A percentile compares a stretch with the other conserved stretches of the same genome.
phyloP scores from a whole-genome alignment of 1,140 invertebrate genomes.

The Leptinotarsa lineolata region DNA sequence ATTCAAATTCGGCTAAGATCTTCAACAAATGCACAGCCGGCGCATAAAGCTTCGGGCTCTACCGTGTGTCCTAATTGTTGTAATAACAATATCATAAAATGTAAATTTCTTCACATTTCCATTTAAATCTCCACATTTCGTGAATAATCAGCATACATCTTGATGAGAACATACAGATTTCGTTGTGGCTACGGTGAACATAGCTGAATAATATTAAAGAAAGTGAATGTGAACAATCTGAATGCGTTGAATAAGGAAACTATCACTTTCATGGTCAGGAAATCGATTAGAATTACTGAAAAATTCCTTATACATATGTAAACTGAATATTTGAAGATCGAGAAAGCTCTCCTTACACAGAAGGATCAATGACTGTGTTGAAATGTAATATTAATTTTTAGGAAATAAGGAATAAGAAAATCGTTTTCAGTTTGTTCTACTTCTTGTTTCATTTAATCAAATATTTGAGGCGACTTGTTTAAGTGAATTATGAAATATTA shows the following conservation, averaged over 20 bases:
- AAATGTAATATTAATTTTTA: too few species aligned
- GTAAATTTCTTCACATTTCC: conserved; percentile 24
- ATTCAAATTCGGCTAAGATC: neutral
- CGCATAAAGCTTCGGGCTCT: neutral
- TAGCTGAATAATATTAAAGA: neutral
- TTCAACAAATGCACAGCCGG: neutral
- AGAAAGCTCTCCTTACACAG: too few species aligned
- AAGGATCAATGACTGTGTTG: too few species aligned
- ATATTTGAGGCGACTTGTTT: too few species aligned
- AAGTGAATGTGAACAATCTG: neutral
- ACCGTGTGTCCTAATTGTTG: conserved; percentile 11
- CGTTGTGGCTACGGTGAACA: neutral
- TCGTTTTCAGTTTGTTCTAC: too few species aligned
- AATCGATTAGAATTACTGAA: too few species aligned
- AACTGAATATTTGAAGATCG: too few species aligned
- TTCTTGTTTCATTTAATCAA: too few species aligned
- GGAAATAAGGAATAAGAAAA: too few species aligned
- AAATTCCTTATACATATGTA: too few species aligned
- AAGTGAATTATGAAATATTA: too few species aligned
- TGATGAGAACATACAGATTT: neutral
- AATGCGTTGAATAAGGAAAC: neutral
- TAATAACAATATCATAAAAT: conserved; percentile 28
- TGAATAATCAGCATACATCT: conserved; percentile 9
- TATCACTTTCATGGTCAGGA: too few species aligned
- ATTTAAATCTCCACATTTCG: conserved; percentile 6